Evolutionary conservation across 2,888 invertebrate species (phyloP).

Genomic region (Emmelina monodactyla): DNA sequence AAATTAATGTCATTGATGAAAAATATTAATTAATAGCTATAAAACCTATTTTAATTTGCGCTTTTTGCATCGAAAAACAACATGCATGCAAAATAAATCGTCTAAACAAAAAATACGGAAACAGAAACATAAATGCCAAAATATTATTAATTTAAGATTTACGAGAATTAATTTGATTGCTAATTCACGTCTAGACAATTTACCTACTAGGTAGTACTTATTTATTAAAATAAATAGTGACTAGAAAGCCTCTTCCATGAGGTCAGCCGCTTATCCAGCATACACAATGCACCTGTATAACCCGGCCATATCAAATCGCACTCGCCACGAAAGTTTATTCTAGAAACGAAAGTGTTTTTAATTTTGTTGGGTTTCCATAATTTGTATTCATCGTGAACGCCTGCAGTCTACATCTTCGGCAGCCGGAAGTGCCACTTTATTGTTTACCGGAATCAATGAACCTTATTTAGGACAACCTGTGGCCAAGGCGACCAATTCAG

Average conservation of each 20-base stretch:
- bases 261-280: background rate
- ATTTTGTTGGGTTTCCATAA: background rate
- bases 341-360: background rate
- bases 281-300: background rate
- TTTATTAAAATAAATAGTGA: too few species aligned
- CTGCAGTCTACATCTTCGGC: slow-evolving; percentile 24
- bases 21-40: too few species aligned
- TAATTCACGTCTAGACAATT: too few species aligned
- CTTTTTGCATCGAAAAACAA: too few species aligned
- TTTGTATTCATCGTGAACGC: background rate
- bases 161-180: too few species aligned
- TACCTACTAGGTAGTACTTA: too few species aligned
- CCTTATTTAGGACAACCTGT: slow-evolving; percentile 36
- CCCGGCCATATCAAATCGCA: background rate
- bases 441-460: slow-evolving; percentile 53
- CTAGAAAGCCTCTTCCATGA: background rate
- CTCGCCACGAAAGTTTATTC: background rate
- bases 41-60: too few species aligned
- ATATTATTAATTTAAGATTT: too few species aligned
- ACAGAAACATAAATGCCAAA: too few species aligned
- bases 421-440: slow-evolving; percentile 41
- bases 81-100: too few species aligned
- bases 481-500: slow-evolving; percentile 10
- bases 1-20: too few species aligned
- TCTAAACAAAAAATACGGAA: too few species aligned